Percentiles rank a stretch among this genome's conserved stretches.
Evolutionary conservation across 2,797 vertebrate genomes (phyloP).

Genomic region (Zalophus californianus): DNA sequence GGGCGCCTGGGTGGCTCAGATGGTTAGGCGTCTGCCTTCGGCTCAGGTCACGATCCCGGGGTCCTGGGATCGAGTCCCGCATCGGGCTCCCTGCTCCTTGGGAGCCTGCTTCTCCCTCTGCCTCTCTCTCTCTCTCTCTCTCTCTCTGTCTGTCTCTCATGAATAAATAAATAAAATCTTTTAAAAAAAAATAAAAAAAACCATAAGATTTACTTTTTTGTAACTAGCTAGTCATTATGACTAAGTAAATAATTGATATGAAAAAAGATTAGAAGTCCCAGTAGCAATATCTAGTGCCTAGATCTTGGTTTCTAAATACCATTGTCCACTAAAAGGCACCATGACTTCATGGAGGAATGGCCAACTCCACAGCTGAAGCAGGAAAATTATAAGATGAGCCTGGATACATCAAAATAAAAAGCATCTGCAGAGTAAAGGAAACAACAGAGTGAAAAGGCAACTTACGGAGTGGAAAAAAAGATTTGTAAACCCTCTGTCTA

Average conservation of each 20-base stretch:
- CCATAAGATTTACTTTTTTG: constrained; percentile 29
- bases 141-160: too few species aligned
- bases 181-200: too few species aligned
- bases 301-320: constrained; percentile 40
- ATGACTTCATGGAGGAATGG: not conserved
- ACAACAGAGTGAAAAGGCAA: not conserved
- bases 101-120: too few species aligned
- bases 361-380: not conserved
- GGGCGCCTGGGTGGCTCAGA: too few species aligned
- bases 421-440: not conserved
- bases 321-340: not conserved
- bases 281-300: not conserved
- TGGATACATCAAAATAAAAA: not conserved
- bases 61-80: too few species aligned
- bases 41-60: too few species aligned
- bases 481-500: not conserved
- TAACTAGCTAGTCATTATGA: not conserved
- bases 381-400: not conserved
- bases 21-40: too few species aligned
- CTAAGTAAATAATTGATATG: not conserved
- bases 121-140: too few species aligned
- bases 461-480: not conserved
- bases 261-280: not conserved
- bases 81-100: too few species aligned
- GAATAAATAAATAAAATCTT: too few species aligned